Percentiles rank a stretch among this genome's conserved stretches.
Conservation (phyloP, 2,797 vertebrate genomes). For the Orientallactaga sibirica region DNA sequence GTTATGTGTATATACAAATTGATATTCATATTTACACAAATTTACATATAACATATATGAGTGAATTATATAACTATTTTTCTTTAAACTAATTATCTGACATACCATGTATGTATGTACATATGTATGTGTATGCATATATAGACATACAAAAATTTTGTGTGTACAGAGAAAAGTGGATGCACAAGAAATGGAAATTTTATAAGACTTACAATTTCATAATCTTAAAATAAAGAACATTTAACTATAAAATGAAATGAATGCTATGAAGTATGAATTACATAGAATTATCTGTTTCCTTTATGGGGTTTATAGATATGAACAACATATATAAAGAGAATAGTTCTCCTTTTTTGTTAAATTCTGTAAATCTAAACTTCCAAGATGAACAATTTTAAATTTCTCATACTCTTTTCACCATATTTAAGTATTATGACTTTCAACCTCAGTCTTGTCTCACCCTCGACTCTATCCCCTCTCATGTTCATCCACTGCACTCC, state of each 20-base stretch:
- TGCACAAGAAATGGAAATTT: neutral
- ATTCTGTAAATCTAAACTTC: neutral
- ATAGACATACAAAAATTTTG: neutral
- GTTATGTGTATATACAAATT: neutral
- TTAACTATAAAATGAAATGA: neutral
- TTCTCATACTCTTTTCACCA: neutral
- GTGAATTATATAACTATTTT: neutral
- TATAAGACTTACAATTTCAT: neutral
- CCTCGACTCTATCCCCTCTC: accelerated
- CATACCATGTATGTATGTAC: neutral
- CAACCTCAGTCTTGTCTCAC: accelerated
- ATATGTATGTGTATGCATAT: too few species aligned
- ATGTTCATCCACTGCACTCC: neutral
- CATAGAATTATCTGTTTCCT: neutral
- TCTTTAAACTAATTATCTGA: neutral
- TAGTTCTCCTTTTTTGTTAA: neutral
- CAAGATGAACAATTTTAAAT: neutral
- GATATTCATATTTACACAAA: neutral
- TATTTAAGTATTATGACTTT: neutral
- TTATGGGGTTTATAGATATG: neutral
- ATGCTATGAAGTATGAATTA: neutral
- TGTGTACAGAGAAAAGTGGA: neutral
- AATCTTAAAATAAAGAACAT: neutral
- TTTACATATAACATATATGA: neutral
- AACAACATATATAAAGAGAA: neutral